These are phyloP conservation scores for pig (Sus scrofa) DNA, from an alignment of 2,113 vertebrate species.

Conservation along the genomic window T2T-Sscrofa CM000821.6:34650501-34651000, in stretches of 20 bases:
- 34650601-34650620: constrained; percentile 95
- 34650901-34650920: neutral
- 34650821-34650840: neutral
- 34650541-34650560: neutral
- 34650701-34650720: rapidly evolving
- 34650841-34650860: rapidly evolving
- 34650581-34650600: constrained; percentile 96
- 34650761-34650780: rapidly evolving
- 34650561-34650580: constrained; percentile 94
- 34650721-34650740: neutral
- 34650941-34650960: rapidly evolving
- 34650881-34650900: neutral
- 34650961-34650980: rapidly evolving
- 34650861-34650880: neutral
- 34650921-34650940: neutral
- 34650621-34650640: constrained; percentile 94
- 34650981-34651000: neutral
- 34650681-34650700: constrained; percentile 89
- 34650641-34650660: constrained; percentile 91
- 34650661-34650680: constrained; percentile 98
- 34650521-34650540: rapidly evolving
- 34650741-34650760: rapidly evolving
- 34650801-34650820: neutral
- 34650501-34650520: rapidly evolving
- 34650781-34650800: rapidly evolving